Percentiles rank a stretch among this genome's conserved stretches.
Evolutionary conservation across 1,140 invertebrate genomes (phyloP).

Genomic region (Polyergus mexicanus): DNA sequence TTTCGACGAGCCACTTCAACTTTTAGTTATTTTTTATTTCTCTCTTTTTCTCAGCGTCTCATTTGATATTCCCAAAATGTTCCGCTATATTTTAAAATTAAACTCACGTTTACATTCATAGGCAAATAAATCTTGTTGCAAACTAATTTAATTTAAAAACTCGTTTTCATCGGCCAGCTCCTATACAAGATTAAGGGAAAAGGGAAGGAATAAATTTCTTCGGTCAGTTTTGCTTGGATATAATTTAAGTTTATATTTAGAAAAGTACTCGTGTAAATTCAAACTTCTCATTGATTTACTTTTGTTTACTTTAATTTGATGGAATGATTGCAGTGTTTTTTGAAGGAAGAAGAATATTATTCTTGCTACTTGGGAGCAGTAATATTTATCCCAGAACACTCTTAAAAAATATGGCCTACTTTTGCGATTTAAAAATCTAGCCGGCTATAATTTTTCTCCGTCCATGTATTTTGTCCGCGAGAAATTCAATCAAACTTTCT

Average conservation of each 20-base stretch:
- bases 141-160: conserved; percentile 52
- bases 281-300: background rate
- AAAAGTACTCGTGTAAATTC: background rate
- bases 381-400: background rate
- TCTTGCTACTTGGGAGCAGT: background rate
- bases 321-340: too few relatives aligned
- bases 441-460: background rate
- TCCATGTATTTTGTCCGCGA: conserved; percentile 9
- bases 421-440: background rate
- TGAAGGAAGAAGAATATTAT: background rate
- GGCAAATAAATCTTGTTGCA: conserved; percentile 31
- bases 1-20: background rate
- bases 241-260: background rate
- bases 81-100: conserved; percentile 26
- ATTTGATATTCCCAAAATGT: conserved; percentile 44
- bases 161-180: conserved; percentile 3
- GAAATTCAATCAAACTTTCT: conserved; percentile 72
- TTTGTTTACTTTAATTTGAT: background rate
- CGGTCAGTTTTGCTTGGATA: background rate
- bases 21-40: background rate
- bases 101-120: conserved; percentile 48
- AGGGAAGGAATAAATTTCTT: background rate
- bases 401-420: background rate
- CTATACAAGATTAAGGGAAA: background rate
- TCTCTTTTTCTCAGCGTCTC: background rate